Conservation (phyloP, 2,888 invertebrate species). For the Strigamia transsilvanica region DNA sequence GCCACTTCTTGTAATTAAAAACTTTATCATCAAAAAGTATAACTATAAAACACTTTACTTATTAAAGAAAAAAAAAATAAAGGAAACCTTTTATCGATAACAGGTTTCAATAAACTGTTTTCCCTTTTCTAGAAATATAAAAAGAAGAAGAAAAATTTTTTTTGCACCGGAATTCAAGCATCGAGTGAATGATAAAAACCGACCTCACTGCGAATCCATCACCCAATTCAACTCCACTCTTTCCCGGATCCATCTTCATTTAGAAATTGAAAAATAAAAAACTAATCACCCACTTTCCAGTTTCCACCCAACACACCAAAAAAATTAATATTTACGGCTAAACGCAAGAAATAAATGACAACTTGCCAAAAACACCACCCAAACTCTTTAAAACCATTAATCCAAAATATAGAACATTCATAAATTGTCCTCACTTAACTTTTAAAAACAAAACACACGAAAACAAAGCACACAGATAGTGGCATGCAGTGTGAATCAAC, state of each 20-base stretch:
- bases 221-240: constrained; percentile 27
- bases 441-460: neutral
- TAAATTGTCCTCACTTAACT: neutral
- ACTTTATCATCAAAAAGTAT: neutral
- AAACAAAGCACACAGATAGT: neutral
- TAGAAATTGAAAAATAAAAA: constrained; percentile 16
- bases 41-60: neutral
- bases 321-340: neutral
- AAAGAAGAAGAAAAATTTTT: neutral
- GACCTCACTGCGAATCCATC: constrained; percentile 32
- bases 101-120: neutral
- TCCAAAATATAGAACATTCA: neutral
- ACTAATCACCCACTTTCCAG: neutral
- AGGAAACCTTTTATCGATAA: neutral
- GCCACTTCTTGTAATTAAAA: neutral
- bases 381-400: neutral
- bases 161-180: constrained; percentile 16
- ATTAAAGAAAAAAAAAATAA: neutral
- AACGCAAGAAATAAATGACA: neutral
- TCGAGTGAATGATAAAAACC: constrained; percentile 36
- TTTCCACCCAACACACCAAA: neutral
- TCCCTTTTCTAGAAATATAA: neutral
- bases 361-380: neutral
- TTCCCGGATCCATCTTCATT: constrained; percentile 11
- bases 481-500: neutral